Conservation (phyloP, 2,113 vertebrate species). For the Pluvianellus socialis region DNA sequence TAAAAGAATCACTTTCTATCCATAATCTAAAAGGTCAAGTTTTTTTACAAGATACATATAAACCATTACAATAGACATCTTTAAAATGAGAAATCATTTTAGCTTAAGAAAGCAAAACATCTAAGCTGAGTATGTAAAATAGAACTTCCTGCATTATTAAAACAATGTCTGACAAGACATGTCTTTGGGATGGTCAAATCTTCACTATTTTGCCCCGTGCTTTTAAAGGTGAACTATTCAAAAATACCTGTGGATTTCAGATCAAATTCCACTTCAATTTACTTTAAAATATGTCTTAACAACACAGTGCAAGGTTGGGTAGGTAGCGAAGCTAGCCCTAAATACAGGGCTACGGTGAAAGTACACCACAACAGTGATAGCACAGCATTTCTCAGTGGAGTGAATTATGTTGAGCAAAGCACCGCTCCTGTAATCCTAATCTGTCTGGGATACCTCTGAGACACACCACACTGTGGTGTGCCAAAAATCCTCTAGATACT, state of each 20-base stretch:
- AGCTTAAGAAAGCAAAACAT: background rate
- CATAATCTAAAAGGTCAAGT: background rate
- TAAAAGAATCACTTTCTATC: background rate
- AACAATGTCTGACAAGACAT: background rate
- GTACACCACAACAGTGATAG: background rate
- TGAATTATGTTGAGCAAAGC: background rate
- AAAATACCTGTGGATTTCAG: background rate
- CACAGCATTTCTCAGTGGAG: background rate
- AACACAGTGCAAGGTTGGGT: background rate
- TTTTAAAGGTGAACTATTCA: background rate
- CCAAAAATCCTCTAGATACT: background rate
- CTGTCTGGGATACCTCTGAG: background rate
- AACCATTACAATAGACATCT: background rate
- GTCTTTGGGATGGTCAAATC: background rate
- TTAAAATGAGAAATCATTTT: background rate
- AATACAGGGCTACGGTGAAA: background rate
- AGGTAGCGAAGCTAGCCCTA: background rate
- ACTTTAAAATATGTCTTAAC: background rate
- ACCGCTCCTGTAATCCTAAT: background rate
- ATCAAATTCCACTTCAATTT: background rate
- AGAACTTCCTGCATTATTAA: background rate
- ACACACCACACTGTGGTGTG: too few species aligned
- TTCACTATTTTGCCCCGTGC: background rate
- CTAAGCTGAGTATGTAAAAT: background rate
- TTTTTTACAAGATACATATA: background rate